Evolutionary conservation across 2,113 vertebrate species (phyloP), one percentile per base, ranked within the genome.

Genomic region (Trochalopteron elliotii): DNA sequence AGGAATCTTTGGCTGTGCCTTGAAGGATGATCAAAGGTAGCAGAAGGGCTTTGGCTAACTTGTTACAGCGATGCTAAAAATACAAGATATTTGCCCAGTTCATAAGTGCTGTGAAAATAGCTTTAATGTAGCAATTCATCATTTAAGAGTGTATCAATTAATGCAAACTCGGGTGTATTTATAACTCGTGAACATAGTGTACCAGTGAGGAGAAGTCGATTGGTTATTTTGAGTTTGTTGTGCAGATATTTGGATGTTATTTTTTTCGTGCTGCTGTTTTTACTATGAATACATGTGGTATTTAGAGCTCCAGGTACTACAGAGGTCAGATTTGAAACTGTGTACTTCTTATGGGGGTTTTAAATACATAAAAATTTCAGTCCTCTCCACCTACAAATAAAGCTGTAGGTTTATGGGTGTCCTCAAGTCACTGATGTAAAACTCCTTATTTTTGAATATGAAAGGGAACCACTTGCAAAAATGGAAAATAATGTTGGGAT

Each of bases 391-490:
- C 82, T 87, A 50, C 64, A 91, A 93, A 94, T 86, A 89, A 92
- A 83, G 64, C 68, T 81, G 91, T 15, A 60, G 91, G 76, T 97
- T 97, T 95, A 94, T 90, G 94, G 89, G 23, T 95, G 77, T 87
- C 93, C 94, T 76, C 31, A 81, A 93, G 79, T n/a, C 64, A 65
- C 75, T 88, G 83, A 90, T 80, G 89, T 91, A 55, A 65, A 89
- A 33, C 90, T 93, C 91, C 79, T 94, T 79, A 83, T 89, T 97
- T 96, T 93, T 30, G n/a, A 96, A 87, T 90, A 87, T 90, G 97
- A 96, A 92, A 95, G 83, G 71, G 92, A 71, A 87, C 74, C 79
- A 87, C 94, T 91, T 93, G 75, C 17, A n/a, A 53, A 97, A 97
- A 89, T 90, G 75, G 95, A 87, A 95, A 94, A 97, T 20, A 87